Evolutionary conservation across 2,113 vertebrate species (phyloP).

Genomic region (Peromyscus maniculatus): DNA sequence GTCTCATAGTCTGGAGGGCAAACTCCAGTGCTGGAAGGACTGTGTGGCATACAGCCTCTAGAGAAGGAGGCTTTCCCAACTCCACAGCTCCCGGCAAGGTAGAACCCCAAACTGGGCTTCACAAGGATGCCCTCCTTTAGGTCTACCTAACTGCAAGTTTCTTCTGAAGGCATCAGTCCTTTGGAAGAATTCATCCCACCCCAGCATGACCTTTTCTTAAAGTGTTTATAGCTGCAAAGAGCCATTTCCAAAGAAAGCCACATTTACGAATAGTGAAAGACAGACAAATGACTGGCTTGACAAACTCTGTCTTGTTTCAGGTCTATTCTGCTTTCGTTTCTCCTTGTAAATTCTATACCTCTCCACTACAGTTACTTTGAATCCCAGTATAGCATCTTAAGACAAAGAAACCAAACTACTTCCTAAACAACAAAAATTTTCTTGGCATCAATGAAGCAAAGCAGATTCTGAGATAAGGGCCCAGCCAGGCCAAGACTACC

Average conservation of each 20-base stretch:
- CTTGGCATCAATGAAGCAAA: neutral
- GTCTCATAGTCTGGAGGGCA: neutral
- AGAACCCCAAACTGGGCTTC: neutral
- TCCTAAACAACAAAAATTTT: neutral
- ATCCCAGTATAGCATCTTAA: neutral
- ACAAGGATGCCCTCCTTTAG: neutral
- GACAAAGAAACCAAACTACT: neutral
- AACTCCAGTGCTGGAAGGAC: neutral
- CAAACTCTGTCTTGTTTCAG: neutral
- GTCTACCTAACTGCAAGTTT: neutral
- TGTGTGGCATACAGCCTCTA: neutral
- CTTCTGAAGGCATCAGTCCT: neutral
- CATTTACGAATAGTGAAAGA: neutral
- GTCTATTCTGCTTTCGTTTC: neutral
- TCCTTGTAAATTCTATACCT: neutral
- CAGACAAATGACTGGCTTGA: no score
- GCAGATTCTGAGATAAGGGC: neutral
- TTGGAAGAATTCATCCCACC: neutral
- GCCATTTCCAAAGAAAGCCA: neutral
- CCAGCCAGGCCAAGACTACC: neutral
- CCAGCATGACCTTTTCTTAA: neutral
- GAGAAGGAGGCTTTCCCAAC: neutral
- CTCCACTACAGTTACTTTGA: neutral
- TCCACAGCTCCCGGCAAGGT: neutral
- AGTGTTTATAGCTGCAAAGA: neutral